Conservation (phyloP, 2,113 vertebrate genomes). For the Ranitomeya imitator region DNA sequence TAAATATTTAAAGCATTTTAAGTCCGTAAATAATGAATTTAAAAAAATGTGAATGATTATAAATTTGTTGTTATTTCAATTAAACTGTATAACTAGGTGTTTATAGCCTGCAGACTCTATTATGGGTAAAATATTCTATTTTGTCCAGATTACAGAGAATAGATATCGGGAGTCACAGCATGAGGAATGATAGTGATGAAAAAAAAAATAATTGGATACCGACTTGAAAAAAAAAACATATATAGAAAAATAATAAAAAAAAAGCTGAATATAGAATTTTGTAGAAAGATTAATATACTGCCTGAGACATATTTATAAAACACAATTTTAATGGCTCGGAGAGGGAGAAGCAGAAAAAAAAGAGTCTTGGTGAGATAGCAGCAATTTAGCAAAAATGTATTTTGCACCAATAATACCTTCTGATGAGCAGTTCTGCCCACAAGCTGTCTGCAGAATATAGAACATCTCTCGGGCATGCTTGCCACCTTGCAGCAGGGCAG, state of each 20-base stretch:
- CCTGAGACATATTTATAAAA: constrained; percentile 70
- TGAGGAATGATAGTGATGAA: not conserved
- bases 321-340: constrained; percentile 67
- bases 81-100: not conserved
- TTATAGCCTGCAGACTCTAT: not conserved
- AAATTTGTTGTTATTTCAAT: not conserved
- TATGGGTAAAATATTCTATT: not conserved
- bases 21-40: too few species aligned
- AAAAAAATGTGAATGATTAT: too few species aligned
- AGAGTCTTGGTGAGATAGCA: constrained; percentile 74
- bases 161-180: not conserved
- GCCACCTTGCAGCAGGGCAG: constrained; percentile 94
- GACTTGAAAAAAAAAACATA: not conserved
- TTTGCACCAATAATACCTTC: constrained; percentile 93
- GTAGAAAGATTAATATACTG: constrained; percentile 23
- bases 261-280: not conserved
- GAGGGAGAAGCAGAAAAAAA: constrained; percentile 51
- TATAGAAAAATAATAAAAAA: not conserved
- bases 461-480: constrained; percentile 98
- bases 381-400: constrained; percentile 78
- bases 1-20: too few species aligned
- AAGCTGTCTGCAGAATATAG: constrained; percentile 97
- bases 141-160: not conserved
- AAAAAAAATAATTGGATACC: constrained; percentile 8
- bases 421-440: constrained; percentile 98